A percentile compares a stretch with the other conserved stretches of the same genome.
phyloP scores from a whole-genome alignment of 2,113 vertebrate genomes.

The Podarcis raffonei region DNA sequence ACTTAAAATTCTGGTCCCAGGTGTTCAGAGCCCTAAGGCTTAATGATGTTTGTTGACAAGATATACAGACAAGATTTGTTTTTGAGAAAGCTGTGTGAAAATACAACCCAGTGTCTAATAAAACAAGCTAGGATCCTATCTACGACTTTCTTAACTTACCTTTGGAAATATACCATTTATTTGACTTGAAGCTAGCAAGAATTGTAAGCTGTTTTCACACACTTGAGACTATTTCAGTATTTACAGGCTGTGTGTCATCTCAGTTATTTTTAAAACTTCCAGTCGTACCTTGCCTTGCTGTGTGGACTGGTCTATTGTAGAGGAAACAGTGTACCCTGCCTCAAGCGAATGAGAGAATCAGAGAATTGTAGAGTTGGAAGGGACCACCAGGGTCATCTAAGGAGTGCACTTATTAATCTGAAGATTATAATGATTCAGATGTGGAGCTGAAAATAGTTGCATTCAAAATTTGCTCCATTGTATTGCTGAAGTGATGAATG shows the following conservation, averaged over 20 bases:
- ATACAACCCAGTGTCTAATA: background rate
- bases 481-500: background rate
- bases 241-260: background rate
- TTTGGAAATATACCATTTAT: background rate
- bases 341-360: background rate
- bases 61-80: background rate
- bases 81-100: background rate
- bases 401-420: background rate
- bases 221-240: background rate
- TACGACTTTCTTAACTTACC: background rate
- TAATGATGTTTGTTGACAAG: background rate
- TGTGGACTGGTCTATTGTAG: background rate
- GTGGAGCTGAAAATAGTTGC: background rate
- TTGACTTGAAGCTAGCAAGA: background rate
- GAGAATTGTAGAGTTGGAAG: too few species aligned
- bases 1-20: background rate
- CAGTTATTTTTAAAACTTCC: background rate
- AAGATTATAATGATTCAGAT: background rate
- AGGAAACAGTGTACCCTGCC: background rate
- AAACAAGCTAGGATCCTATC: background rate
- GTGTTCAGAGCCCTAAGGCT: background rate
- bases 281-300: background rate
- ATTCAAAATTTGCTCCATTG: background rate
- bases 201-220: background rate
- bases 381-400: too few species aligned